phyloP scores from a whole-genome alignment of 2,888 invertebrate species.

The Tenthredo notha region DNA sequence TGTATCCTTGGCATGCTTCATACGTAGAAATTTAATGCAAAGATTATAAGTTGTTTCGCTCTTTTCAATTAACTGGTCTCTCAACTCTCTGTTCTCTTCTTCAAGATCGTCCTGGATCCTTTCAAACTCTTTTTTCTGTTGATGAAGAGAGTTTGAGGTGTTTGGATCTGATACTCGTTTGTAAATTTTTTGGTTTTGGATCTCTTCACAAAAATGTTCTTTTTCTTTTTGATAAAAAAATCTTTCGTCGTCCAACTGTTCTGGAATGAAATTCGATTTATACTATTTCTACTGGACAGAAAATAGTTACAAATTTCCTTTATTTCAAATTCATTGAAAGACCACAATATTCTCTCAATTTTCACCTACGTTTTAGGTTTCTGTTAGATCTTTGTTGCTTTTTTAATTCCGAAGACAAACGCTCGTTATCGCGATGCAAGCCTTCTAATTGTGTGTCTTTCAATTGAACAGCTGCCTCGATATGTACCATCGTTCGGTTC shows the following conservation, averaged over 20 bases:
- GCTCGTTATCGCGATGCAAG: constrained; percentile 80
- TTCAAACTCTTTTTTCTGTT: constrained; percentile 60
- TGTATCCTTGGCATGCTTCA: constrained; percentile 68
- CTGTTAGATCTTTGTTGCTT: constrained; percentile 79
- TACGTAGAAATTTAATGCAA: constrained; percentile 68
- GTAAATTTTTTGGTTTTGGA: constrained; percentile 75
- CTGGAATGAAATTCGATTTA: constrained; percentile 64
- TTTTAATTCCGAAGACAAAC: constrained; percentile 78
- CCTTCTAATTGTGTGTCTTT: constrained; percentile 79
- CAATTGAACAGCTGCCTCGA: constrained; percentile 78
- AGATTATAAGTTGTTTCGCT: constrained; percentile 66
- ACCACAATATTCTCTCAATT: constrained; percentile 6
- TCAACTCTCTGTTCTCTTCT: constrained; percentile 64
- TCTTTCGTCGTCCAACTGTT: constrained; percentile 81
- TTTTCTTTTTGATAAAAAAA: constrained; percentile 81
- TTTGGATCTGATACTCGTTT: constrained; percentile 63
- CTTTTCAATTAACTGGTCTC: constrained; percentile 63
- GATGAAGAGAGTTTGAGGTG: constrained; percentile 60
- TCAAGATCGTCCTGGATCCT: constrained; percentile 60
- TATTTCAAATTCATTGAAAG: background rate
- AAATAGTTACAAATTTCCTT: background rate
- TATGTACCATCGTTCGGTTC: constrained; percentile 76
- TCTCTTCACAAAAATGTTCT: constrained; percentile 80
- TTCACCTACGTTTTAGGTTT: constrained; percentile 76
- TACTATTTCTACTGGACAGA: constrained; percentile 43